Conservation (phyloP, 1,140 invertebrate species). For the Gryon sp. region DNA sequence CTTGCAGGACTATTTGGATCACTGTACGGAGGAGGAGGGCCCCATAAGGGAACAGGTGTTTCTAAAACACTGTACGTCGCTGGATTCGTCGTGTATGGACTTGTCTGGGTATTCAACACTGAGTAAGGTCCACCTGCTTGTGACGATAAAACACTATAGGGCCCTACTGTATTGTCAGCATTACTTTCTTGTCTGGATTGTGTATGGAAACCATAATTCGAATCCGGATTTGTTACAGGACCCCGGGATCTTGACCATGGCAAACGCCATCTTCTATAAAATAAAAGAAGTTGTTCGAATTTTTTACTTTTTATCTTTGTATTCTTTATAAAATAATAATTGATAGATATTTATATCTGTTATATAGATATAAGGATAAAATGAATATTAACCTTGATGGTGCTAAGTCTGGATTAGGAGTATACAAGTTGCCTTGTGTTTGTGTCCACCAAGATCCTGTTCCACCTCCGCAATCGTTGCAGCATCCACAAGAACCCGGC, state of each 20-base stretch:
- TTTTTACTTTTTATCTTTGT: background rate
- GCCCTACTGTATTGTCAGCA: constrained; percentile 66
- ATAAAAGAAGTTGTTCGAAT: background rate
- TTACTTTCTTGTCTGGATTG: constrained; percentile 75
- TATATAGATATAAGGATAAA: too few species aligned
- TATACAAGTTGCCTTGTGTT: constrained; percentile 86
- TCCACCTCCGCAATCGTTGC: constrained; percentile 84
- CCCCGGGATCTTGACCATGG: constrained; percentile 77
- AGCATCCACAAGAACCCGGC: constrained; percentile 84
- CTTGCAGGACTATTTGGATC: constrained; percentile 85
- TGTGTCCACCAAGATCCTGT: constrained; percentile 79
- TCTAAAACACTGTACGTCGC: constrained; percentile 80
- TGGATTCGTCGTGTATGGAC: constrained; percentile 63
- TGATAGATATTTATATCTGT: too few species aligned
- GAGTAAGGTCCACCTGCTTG: constrained; percentile 74
- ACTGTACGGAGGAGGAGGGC: constrained; percentile 87
- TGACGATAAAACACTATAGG: constrained; percentile 73
- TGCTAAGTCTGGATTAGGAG: constrained; percentile 85
- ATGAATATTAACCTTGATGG: constrained; percentile 72
- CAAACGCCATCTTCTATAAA: constrained; percentile 75
- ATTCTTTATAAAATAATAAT: too few species aligned
- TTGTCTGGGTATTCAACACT: constrained; percentile 71
- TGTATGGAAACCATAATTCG: constrained; percentile 84
- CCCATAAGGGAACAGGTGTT: constrained; percentile 83
- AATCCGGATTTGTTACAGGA: constrained; percentile 81